Base-by-base conservation (phyloP, 1,140 invertebrate genomes). In the Steinernema khuongi region DNA sequence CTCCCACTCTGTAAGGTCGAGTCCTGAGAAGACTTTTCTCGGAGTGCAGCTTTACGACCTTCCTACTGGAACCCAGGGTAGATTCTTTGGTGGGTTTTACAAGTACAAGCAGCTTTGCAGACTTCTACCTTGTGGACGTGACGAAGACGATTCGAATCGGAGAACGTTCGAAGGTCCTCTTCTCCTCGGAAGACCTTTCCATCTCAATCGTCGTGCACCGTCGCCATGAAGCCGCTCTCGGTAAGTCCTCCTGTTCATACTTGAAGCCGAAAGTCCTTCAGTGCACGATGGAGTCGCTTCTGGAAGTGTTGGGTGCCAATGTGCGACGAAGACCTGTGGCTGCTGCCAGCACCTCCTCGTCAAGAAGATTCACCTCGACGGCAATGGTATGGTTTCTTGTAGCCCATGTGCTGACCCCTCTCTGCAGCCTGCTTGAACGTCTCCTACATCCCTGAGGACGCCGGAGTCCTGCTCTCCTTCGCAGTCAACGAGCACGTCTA, bases 351-450 rank as follows among this genome's bases (percentile, higher is more conserved):
- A 84, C 67, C 41, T 85, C 33, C 74, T 77, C 43, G 73, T 81
- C 43, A 73, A 78, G 29, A 81, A 78, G 70, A 60, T 85, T 14
- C 77, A 75, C 26, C 44, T 83, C 11, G 81, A 83, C 75, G 78
- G 81, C 66, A 79, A 74, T 72, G 82, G 81, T 83, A 28, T 22
- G 69, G 72, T 31, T 31, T 68, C 28, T 18, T 79, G 26, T 4
- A 69, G 7, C n/a, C 22, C 74, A 17, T 41, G 32, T 14, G 66
- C 22, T 4, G 19, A 67, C 2, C 0, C 26, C 0, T 76, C 22
- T 67, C 77, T 77, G 22, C 44, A 86, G 84, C 80, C n/a, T 86
- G 85, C 79, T 79, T 84, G 1, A 86, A 86, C 71, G 18, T 86
- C 7, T 84, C 81, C 0, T 86, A 86, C 50, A 31, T 86, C 4